Evolutionary conservation across 2,888 invertebrate species (phyloP).

Genomic region (Ceratothoa steindachneri): DNA sequence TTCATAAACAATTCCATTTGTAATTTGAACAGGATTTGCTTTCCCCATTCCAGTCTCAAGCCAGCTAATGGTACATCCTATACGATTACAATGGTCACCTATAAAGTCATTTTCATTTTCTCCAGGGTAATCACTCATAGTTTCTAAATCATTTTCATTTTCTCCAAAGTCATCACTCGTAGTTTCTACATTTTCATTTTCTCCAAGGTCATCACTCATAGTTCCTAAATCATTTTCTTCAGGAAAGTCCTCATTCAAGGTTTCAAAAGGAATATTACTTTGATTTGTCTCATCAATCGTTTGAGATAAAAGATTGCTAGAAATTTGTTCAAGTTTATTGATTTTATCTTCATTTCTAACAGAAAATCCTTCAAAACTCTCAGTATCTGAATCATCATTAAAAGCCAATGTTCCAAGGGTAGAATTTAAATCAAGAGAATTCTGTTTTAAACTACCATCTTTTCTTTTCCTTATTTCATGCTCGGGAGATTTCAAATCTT

Average conservation of each 20-base stretch:
- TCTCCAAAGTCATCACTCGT: no score
- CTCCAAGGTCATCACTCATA: not conserved
- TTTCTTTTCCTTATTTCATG: not conserved
- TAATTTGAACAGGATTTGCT: conserved; percentile 5
- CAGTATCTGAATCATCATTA: not conserved
- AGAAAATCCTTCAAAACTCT: not conserved
- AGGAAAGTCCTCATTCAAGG: no score
- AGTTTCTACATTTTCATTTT: conserved; percentile 11
- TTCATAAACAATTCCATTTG: conserved; percentile 38
- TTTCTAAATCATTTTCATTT: no score
- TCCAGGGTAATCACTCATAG: not conserved
- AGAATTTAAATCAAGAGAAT: no score
- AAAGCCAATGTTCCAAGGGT: no score
- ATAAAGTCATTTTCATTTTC: conserved; percentile 25
- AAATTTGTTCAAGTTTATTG: not conserved
- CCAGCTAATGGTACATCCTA: conserved; percentile 37
- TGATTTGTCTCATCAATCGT: no score
- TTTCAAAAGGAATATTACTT: no score
- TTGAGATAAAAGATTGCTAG: no score
- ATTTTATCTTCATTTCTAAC: no score
- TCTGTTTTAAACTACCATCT: no score
- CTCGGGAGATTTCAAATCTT: not conserved
- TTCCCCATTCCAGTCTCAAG: conserved; percentile 27
- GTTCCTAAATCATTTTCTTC: no score
- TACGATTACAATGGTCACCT: conserved; percentile 25